phyloP scores from a whole-genome alignment of 2,888 invertebrate genomes.

The Rhorus exstirpatorius region DNA sequence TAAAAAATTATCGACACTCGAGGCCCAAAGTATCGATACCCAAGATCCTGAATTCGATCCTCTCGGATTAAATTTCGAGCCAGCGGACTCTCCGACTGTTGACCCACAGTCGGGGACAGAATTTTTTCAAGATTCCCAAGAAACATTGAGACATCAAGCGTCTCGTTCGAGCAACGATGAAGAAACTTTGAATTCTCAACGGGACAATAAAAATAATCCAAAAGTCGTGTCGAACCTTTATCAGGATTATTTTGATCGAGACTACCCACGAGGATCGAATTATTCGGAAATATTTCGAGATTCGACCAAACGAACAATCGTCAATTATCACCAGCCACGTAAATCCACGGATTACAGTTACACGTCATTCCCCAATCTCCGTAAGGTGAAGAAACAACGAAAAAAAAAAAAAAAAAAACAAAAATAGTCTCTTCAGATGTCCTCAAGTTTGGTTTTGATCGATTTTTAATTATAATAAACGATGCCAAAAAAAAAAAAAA shows the following conservation, averaged over 20 bases:
- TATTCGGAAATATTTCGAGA: slow-evolving; percentile 59
- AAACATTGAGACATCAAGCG: neutral
- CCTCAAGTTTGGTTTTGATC: no score
- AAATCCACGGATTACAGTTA: slow-evolving; percentile 15
- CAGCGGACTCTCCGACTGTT: no score
- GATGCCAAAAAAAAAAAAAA: neutral
- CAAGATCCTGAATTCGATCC: slow-evolving; percentile 21
- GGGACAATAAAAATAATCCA: neutral
- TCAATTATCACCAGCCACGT: neutral
- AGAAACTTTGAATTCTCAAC: neutral
- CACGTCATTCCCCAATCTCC: slow-evolving; percentile 45
- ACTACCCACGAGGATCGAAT: slow-evolving; percentile 35
- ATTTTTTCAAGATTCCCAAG: neutral
- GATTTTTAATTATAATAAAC: neutral
- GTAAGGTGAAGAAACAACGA: slow-evolving; percentile 40
- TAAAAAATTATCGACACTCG: neutral
- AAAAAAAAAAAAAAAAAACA: neutral
- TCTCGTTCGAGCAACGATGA: slow-evolving; percentile 8
- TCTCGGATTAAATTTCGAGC: slow-evolving; percentile 18
- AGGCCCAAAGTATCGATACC: neutral
- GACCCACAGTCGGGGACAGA: neutral
- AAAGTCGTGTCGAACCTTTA: slow-evolving; percentile 41
- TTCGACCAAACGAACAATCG: neutral
- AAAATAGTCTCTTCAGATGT: no score
- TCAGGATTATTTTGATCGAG: slow-evolving; percentile 43